Percentiles rank a stretch among this genome's conserved stretches.
These are phyloP conservation scores for Meleagris gallopavo DNA, from an alignment of 2,113 vertebrate species.

Conservation along the genomic window DNA sequence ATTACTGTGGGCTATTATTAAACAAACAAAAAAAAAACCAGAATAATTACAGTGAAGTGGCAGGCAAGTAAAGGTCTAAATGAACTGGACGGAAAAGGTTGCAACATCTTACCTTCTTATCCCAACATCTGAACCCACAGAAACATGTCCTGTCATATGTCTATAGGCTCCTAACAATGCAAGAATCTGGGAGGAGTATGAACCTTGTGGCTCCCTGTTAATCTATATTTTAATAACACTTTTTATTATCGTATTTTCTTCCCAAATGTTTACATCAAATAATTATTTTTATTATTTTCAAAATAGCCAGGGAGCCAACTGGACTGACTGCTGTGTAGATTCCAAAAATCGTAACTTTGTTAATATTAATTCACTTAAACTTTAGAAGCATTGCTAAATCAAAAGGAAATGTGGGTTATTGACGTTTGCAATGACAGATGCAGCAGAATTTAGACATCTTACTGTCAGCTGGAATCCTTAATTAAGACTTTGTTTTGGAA, in stretches of 20 bases:
- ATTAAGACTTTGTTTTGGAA: slow-evolving; percentile 6
- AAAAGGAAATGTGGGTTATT: neutral
- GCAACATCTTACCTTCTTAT: neutral
- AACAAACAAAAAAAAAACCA: neutral
- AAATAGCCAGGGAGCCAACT: neutral
- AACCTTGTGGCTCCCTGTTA: neutral
- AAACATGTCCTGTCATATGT: neutral
- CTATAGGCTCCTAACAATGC: neutral
- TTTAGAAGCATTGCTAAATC: neutral
- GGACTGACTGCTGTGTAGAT: neutral
- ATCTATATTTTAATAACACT: neutral
- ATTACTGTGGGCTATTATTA: neutral
- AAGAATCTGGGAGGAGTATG: neutral
- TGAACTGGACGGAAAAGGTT: neutral
- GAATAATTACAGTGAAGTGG: neutral
- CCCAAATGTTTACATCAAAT: neutral
- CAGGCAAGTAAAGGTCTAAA: neutral
- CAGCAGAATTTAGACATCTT: neutral
- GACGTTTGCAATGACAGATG: neutral
- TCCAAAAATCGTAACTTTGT: neutral
- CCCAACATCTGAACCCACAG: neutral
- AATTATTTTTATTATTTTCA: neutral
- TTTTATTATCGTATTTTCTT: neutral
- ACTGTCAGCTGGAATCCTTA: neutral
- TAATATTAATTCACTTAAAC: neutral